Conservation (phyloP, 2,888 invertebrate species). For the Drosophila infuscata region DNA sequence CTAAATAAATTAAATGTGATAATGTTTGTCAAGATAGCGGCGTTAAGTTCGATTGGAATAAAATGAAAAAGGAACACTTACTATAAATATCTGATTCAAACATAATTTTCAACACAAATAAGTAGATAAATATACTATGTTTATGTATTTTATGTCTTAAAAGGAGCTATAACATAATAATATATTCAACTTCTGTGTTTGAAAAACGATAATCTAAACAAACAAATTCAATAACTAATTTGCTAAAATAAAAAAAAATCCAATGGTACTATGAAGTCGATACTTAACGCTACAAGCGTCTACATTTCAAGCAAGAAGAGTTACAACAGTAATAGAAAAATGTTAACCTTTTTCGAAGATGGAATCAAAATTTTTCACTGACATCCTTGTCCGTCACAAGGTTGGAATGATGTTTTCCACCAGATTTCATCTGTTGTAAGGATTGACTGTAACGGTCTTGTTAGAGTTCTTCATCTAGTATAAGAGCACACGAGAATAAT, state of each 20-base stretch:
- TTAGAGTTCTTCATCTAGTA: not conserved
- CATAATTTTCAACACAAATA: too few species aligned
- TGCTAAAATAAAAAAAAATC: not conserved
- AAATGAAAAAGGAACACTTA: not conserved
- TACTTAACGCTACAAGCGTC: not conserved
- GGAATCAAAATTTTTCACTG: not conserved
- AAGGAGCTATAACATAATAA: not conserved
- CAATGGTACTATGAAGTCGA: not conserved
- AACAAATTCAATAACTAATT: not conserved
- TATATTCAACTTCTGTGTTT: not conserved
- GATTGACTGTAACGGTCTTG: not conserved
- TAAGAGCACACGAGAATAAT: not conserved
- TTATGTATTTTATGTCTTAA: not conserved
- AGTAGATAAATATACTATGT: not conserved
- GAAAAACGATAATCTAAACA: not conserved
- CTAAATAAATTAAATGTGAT: conserved; percentile 2
- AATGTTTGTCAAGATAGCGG: conserved; percentile 13
- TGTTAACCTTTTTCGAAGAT: not conserved
- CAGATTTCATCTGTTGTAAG: not conserved
- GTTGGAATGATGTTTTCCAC: not conserved
- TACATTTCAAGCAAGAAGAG: not conserved
- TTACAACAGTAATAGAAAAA: not conserved
- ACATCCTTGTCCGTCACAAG: not conserved
- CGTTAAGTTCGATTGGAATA: not conserved
- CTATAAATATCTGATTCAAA: not conserved